Evolutionary conservation across 2,113 vertebrate genomes (phyloP).

Genomic region (Eurypyga helias): DNA sequence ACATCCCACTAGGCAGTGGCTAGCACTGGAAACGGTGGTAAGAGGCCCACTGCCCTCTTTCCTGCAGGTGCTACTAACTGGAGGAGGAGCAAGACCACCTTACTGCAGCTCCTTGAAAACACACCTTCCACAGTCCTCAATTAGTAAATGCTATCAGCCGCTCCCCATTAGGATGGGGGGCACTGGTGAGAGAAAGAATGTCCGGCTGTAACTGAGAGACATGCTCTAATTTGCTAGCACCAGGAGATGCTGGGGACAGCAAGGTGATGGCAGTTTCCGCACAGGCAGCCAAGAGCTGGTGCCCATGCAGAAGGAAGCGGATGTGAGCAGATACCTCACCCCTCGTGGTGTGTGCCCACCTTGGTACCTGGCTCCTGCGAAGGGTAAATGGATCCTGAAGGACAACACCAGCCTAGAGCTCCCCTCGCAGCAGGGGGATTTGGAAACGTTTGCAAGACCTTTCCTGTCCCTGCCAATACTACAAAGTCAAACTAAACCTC

Average conservation of each 20-base stretch:
- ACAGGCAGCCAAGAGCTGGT: not conserved
- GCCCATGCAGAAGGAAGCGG: not conserved
- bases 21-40: not conserved
- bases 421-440: not conserved
- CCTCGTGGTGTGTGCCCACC: not conserved
- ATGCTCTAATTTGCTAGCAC: not conserved
- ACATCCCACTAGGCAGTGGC: not conserved
- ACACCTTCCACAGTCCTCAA: not conserved
- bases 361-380: accelerated
- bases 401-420: accelerated
- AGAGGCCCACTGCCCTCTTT: not conserved
- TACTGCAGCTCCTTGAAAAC: not conserved
- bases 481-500: constrained; percentile 24
- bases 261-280: not conserved
- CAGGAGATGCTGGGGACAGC: not conserved
- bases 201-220: not conserved
- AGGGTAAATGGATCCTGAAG: accelerated
- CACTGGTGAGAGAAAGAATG: not conserved
- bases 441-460: not conserved
- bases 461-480: not conserved
- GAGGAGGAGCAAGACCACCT: not conserved
- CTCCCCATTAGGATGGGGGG: not conserved
- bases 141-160: not conserved
- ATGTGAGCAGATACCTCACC: not conserved
- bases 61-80: not conserved